phyloP scores from a whole-genome alignment of 2,888 invertebrate species.

The Ennomos fuscantarius region DNA sequence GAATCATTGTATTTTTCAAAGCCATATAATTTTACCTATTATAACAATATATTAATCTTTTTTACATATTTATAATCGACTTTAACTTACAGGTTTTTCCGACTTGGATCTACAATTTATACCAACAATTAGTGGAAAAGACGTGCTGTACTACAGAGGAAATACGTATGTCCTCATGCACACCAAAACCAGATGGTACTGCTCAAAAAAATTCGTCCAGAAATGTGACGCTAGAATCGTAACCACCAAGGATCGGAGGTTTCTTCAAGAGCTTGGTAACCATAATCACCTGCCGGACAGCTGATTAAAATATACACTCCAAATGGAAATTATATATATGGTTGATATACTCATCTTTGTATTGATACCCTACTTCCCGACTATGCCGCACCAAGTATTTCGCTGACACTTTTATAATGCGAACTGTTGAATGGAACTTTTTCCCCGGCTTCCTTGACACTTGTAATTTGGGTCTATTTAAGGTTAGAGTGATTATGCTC shows the following conservation, averaged over 20 bases:
- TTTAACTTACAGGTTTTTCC: slow-evolving; percentile 13
- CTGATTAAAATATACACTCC: too few relatives aligned
- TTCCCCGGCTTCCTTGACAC: too few relatives aligned
- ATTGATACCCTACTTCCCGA: not conserved
- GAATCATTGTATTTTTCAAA: too few relatives aligned
- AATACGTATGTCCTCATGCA: slow-evolving; percentile 42
- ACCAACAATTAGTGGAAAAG: slow-evolving; percentile 37
- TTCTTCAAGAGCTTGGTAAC: slow-evolving; percentile 33
- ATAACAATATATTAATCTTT: too few relatives aligned
- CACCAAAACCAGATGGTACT: slow-evolving; percentile 53
- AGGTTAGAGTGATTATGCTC: too few relatives aligned
- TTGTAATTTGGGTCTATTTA: too few relatives aligned
- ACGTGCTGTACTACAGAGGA: slow-evolving; percentile 35
- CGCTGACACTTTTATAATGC: too few relatives aligned
- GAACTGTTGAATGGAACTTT: too few relatives aligned
- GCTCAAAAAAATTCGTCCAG: slow-evolving; percentile 46
- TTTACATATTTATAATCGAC: too few relatives aligned
- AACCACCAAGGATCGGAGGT: slow-evolving; percentile 31
- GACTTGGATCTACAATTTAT: slow-evolving; percentile 36
- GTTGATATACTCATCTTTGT: too few relatives aligned
- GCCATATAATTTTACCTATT: too few relatives aligned
- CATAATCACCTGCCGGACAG: slow-evolving; percentile 45
- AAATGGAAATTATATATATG: too few relatives aligned
- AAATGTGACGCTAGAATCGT: slow-evolving; percentile 50
- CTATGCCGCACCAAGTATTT: not conserved